phyloP scores from a whole-genome alignment of 1,140 invertebrate species.

The Euschistus heros region DNA sequence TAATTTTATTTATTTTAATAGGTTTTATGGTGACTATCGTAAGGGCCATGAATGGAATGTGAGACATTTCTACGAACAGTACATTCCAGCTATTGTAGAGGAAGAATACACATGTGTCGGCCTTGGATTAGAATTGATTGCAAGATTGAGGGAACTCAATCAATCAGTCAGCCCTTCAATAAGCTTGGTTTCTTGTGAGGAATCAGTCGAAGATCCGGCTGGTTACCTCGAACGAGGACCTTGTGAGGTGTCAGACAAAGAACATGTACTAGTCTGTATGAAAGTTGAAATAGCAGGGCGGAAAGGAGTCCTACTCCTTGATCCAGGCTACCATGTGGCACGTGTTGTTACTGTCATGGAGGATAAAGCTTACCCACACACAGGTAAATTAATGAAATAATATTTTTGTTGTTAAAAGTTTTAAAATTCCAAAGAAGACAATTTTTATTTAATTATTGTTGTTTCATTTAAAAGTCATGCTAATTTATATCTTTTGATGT shows the following conservation, averaged over 20 bases:
- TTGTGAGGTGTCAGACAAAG: conserved; percentile 42
- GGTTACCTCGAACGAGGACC: conserved; percentile 48
- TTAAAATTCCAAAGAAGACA: neutral
- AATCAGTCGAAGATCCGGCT: conserved; percentile 56
- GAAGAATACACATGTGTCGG: conserved; percentile 81
- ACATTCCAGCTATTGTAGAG: conserved; percentile 61
- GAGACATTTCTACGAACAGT: conserved; percentile 58
- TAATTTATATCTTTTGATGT: conserved; percentile 18
- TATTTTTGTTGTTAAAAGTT: neutral
- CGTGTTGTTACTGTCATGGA: conserved; percentile 76
- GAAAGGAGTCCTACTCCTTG: conserved; percentile 62
- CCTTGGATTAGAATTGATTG: conserved; percentile 64
- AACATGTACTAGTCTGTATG: conserved; percentile 76
- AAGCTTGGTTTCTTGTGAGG: conserved; percentile 77
- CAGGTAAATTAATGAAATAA: conserved; percentile 40
- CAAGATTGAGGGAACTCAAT: conserved; percentile 43
- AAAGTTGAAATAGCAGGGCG: conserved; percentile 60
- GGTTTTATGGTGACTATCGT: conserved; percentile 62
- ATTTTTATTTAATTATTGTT: neutral
- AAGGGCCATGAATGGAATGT: conserved; percentile 46
- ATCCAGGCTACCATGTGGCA: conserved; percentile 83
- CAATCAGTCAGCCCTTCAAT: conserved; percentile 42
- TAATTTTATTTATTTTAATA: conserved; percentile 30
- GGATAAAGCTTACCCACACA: conserved; percentile 73
- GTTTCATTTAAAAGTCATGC: neutral